Base-by-base conservation (phyloP, 2,113 vertebrate species). In the Pica pica region DNA sequence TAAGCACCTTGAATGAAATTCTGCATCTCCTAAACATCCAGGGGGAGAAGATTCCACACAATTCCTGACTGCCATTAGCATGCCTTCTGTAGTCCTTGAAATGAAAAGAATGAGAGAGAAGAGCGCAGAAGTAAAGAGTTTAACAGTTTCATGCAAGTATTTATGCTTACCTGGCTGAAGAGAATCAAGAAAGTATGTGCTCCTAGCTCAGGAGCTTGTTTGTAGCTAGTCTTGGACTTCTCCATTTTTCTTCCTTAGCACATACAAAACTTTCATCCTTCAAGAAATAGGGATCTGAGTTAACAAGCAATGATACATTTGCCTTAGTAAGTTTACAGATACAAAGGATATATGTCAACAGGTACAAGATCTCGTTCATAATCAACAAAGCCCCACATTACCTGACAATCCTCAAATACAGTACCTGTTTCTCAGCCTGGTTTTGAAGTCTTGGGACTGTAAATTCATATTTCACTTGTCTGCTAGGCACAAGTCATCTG, bases 201-300 rank as follows among this genome's bases (percentile, higher is more conserved):
- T 77, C 97, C 98, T 35, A 98, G 89, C 61, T 96, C 82, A 27
- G 97, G 90, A 55, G 97, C 96, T 44, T 93, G 74, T 80, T 96
- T 97, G 69, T 97, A 98, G 55, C 83, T 84, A 75, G 92, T 86
- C 44, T 85, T 82, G n/a, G 94, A 91, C 47, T 96, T 93, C 91
- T 92, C 94, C 9, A 53, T 93, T 96, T 11, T 82, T 95, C 67
- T 96, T 98, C 95, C 98, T 98, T 21, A 97, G 85, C 84, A 98
- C 55, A 16, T 97, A 97, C 57, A 98, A 92, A 83, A 98, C 67
- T 93, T 98, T 98, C 70, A 94, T 97, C 94, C 89, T 98, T 97
- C 97, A 98, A 59, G 97, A 93, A 41, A 98, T 50, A 28, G 95
- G 89, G 9, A 85, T 95, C 97, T 98, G 97, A 85, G 56, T 35